Evolutionary conservation across 1,140 invertebrate species (phyloP).

Genomic region (Trichogramma pretiosum): DNA sequence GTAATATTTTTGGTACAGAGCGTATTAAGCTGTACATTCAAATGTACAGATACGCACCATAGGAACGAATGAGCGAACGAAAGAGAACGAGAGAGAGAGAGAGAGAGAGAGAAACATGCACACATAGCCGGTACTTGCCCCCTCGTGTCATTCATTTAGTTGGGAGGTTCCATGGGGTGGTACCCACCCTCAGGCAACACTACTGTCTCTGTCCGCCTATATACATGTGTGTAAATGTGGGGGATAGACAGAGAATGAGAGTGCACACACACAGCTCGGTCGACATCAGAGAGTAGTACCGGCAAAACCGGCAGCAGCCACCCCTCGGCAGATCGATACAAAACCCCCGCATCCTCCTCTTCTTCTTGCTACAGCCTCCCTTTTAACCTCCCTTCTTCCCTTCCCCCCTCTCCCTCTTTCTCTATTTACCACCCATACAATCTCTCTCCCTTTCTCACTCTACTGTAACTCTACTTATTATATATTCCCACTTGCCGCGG

Average conservation of each 20-base stretch:
- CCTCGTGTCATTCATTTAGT: slow-evolving; percentile 42
- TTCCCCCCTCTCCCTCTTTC: slow-evolving; percentile 19
- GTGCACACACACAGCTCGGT: background rate
- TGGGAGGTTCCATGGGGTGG: slow-evolving; percentile 17
- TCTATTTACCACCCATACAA: background rate
- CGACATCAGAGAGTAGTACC: background rate
- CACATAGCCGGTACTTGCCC: background rate
- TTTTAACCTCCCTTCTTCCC: no score
- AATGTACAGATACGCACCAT: no score
- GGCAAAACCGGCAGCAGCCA: slow-evolving; percentile 2
- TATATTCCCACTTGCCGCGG: slow-evolving; percentile 27
- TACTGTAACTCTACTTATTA: slow-evolving; percentile 37
- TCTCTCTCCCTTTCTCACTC: slow-evolving; percentile 5
- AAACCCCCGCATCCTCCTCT: slow-evolving; percentile 37
- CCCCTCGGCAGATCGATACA: slow-evolving; percentile 36
- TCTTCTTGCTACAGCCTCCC: no score
- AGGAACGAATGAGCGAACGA: slow-evolving; percentile 1
- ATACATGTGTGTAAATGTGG: slow-evolving; percentile 1
- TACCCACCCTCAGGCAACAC: slow-evolving; percentile 16
- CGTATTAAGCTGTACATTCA: no score
- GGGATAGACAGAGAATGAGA: no score
- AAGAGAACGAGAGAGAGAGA: background rate
- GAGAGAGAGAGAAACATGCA: slow-evolving; percentile 1
- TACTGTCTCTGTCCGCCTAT: slow-evolving; percentile 5
- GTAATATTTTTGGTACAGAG: no score